Percentiles rank a stretch among this genome's conserved stretches.
Conservation (phyloP, 2,113 vertebrate genomes). For the Neolamprologus sp. region DNA sequence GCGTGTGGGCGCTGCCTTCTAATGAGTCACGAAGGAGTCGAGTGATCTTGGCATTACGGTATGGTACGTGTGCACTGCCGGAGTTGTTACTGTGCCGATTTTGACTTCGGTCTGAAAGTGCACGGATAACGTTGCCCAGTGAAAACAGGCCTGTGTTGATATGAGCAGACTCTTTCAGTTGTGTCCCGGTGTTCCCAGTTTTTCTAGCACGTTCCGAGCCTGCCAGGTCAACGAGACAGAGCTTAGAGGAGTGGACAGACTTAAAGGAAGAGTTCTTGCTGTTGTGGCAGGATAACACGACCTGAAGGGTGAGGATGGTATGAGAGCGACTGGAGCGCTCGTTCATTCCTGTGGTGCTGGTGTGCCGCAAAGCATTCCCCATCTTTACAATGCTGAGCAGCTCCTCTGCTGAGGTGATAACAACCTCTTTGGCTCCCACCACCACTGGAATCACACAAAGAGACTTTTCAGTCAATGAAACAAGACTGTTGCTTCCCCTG, state of each 20-base stretch:
- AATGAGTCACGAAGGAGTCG: no score
- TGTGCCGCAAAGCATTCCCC: conserved; percentile 80
- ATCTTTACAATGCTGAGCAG: conserved; percentile 77
- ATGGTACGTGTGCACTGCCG: rapidly evolving
- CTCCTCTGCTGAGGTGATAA: conserved; percentile 77
- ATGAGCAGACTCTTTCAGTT: conserved; percentile 83
- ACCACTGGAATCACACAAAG: conserved; percentile 71
- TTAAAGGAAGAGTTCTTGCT: neutral
- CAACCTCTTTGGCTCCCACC: conserved; percentile 80
- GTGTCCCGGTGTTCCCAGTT: conserved; percentile 79
- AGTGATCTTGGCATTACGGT: no score
- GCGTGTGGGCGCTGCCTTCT: conserved; percentile 83
- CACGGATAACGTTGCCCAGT: no score
- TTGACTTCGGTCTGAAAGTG: rapidly evolving
- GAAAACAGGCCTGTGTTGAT: conserved; percentile 55
- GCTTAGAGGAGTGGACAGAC: conserved; percentile 73
- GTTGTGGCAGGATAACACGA: conserved; percentile 62
- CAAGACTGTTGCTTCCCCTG: neutral
- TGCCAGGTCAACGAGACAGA: conserved; percentile 88
- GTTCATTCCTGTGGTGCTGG: conserved; percentile 79
- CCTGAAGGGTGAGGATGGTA: conserved; percentile 79
- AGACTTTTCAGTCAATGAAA: neutral
- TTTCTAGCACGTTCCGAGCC: conserved; percentile 86
- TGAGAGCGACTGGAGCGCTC: conserved; percentile 87
- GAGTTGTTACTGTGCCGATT: no score